These are phyloP conservation scores for Cebus imitator DNA, from an alignment of 2,113 vertebrate genomes.

Conservation along the genomic window DNA sequence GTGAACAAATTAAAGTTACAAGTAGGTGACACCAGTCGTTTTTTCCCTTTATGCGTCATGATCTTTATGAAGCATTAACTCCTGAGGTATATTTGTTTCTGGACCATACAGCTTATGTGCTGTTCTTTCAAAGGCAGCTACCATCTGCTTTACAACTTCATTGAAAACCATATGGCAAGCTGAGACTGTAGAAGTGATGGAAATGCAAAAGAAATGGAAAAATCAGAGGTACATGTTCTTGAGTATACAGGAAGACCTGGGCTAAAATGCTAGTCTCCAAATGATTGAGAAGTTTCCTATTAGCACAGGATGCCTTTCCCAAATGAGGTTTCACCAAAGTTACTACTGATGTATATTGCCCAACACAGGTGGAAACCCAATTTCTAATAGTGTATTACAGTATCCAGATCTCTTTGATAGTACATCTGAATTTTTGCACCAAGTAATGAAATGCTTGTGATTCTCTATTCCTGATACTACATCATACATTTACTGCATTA, in stretches of 20 bases:
- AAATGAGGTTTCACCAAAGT: slow-evolving; percentile 93
- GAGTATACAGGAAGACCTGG: slow-evolving; percentile 95
- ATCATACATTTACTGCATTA: slow-evolving; percentile 97
- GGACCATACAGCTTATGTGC: slow-evolving; percentile 89
- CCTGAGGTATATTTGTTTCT: slow-evolving; percentile 92
- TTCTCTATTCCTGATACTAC: slow-evolving; percentile 95
- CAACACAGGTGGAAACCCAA: slow-evolving; percentile 93
- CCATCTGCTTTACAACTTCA: slow-evolving; percentile 98
- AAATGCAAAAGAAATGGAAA: slow-evolving; percentile 96
- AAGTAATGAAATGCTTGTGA: slow-evolving; percentile 95
- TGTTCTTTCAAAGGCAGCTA: slow-evolving; percentile 93
- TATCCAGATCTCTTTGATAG: slow-evolving; percentile 91
- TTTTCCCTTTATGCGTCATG: slow-evolving; percentile 89
- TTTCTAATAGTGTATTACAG: slow-evolving; percentile 93
- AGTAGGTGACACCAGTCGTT: not conserved
- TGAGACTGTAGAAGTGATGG: slow-evolving; percentile 96
- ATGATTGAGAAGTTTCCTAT: slow-evolving; percentile 95
- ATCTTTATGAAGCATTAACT: slow-evolving; percentile 94
- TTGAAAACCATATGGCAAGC: slow-evolving; percentile 94
- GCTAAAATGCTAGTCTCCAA: slow-evolving; percentile 96
- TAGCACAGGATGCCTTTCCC: slow-evolving; percentile 92
- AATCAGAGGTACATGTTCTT: slow-evolving; percentile 95
- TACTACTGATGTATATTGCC: slow-evolving; percentile 93
- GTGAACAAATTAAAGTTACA: slow-evolving; percentile 54
- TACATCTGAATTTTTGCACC: slow-evolving; percentile 95